Evolutionary conservation across 2,113 vertebrate genomes (phyloP).

Genomic region (Todiramphus chloris): DNA sequence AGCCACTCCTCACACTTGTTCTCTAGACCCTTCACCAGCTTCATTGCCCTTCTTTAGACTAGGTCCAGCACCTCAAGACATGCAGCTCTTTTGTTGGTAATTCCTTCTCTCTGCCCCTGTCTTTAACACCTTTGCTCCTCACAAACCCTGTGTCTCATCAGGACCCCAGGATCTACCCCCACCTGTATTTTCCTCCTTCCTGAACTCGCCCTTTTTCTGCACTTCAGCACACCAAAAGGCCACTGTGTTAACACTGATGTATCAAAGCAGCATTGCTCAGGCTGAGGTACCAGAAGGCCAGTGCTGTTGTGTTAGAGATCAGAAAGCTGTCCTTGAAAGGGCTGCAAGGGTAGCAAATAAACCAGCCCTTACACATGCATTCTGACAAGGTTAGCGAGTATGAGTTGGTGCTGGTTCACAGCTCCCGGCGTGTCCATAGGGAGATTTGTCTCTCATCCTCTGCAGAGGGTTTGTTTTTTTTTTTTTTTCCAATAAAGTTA

Average conservation of each 20-base stretch:
- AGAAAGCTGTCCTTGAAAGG: not conserved
- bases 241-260: not conserved
- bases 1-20: no score
- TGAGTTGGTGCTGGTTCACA: not conserved
- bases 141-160: not conserved
- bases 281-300: not conserved
- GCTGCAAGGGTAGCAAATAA: not conserved
- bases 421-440: fast-evolving
- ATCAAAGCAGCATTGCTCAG: not conserved
- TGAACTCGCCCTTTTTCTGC: not conserved
- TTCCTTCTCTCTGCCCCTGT: not conserved
- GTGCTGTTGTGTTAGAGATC: not conserved
- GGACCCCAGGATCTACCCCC: not conserved
- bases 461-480: not conserved
- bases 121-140: not conserved
- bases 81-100: not conserved
- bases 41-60: no score
- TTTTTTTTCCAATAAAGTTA: not conserved
- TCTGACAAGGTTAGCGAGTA: not conserved
- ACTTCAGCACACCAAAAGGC: not conserved
- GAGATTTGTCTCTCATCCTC: not conserved
- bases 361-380: not conserved
- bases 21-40: no score
- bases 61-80: not conserved
- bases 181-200: not conserved